Evolutionary conservation across 2,113 vertebrate genomes (phyloP).

Genomic region (Poicephalus gulielmi): DNA sequence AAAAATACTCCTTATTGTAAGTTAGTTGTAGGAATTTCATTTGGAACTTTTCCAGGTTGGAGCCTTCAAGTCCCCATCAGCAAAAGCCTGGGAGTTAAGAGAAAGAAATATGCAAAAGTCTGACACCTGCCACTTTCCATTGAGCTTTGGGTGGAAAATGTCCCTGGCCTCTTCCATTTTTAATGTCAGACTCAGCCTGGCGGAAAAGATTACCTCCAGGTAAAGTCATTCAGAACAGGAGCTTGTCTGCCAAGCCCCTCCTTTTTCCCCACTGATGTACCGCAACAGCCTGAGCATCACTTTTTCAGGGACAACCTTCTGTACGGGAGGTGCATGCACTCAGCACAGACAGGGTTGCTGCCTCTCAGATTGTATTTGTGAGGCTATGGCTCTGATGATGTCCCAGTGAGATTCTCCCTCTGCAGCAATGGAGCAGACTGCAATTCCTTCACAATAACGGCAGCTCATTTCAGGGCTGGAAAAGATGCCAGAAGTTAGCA

Average conservation of each 20-base stretch:
- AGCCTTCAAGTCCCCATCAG: slow-evolving; percentile 60
- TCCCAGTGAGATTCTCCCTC: background rate
- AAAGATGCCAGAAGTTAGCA: background rate
- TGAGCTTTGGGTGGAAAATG: slow-evolving; percentile 65
- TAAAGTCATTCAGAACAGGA: slow-evolving; percentile 68
- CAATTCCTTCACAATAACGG: background rate
- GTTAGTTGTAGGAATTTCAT: background rate
- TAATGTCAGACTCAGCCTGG: slow-evolving; percentile 72
- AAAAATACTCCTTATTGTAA: background rate
- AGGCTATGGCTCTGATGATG: background rate
- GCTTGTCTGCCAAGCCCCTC: background rate
- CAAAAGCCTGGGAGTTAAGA: slow-evolving; percentile 50
- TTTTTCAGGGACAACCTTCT: background rate
- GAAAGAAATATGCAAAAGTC: slow-evolving; percentile 69
- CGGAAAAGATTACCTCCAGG: slow-evolving; percentile 72
- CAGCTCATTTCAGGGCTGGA: background rate
- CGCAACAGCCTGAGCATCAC: background rate
- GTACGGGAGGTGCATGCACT: accelerated
- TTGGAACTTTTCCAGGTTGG: slow-evolving; percentile 53
- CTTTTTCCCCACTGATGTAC: background rate
- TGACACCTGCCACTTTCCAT: slow-evolving; percentile 76
- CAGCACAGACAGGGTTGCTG: background rate
- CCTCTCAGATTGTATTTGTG: accelerated
- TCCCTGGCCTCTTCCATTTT: slow-evolving; percentile 71
- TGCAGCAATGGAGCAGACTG: background rate